These are phyloP conservation scores for Lutjanus erythropterus DNA, from an alignment of 2,113 vertebrate species.

Conservation along the genomic window DNA sequence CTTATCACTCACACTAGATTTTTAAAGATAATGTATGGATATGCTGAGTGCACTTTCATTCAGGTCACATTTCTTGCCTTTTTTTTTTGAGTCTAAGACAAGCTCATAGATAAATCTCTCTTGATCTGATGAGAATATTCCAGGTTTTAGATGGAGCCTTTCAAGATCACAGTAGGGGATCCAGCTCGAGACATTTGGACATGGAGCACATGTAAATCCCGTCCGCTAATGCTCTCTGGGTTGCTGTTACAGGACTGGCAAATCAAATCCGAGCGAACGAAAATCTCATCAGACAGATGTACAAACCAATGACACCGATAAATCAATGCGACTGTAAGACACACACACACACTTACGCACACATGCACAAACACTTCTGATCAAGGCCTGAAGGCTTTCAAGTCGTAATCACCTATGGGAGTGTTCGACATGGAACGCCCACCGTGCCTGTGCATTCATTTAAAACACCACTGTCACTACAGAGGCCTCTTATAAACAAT, in stretches of 20 bases:
- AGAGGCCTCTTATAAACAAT: conserved; percentile 52
- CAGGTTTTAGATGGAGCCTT: conserved; percentile 63
- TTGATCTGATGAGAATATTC: conserved; percentile 65
- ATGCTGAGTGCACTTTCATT: conserved; percentile 19
- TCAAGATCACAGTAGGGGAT: conserved; percentile 66
- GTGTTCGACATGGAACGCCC: conserved; percentile 46
- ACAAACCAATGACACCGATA: conserved; percentile 58
- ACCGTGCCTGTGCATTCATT: conserved; percentile 40
- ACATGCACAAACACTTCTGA: conserved; percentile 37
- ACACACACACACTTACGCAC: not conserved
- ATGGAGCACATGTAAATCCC: conserved; percentile 66
- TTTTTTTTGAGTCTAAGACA: conserved; percentile 26
- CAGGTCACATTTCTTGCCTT: conserved; percentile 28
- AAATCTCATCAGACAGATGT: conserved; percentile 71
- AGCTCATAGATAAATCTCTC: conserved; percentile 63
- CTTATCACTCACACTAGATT: not conserved
- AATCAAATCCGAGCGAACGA: conserved; percentile 56
- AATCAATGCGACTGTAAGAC: conserved; percentile 48
- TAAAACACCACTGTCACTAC: conserved; percentile 39
- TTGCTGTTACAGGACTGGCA: conserved; percentile 48
- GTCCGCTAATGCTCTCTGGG: conserved; percentile 56
- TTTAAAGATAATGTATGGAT: conserved; percentile 11
- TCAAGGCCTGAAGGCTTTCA: conserved; percentile 50
- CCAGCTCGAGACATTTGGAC: conserved; percentile 63
- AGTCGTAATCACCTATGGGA: conserved; percentile 62